phyloP scores from a whole-genome alignment of 2,797 vertebrate species.

The Argya squamiceps region DNA sequence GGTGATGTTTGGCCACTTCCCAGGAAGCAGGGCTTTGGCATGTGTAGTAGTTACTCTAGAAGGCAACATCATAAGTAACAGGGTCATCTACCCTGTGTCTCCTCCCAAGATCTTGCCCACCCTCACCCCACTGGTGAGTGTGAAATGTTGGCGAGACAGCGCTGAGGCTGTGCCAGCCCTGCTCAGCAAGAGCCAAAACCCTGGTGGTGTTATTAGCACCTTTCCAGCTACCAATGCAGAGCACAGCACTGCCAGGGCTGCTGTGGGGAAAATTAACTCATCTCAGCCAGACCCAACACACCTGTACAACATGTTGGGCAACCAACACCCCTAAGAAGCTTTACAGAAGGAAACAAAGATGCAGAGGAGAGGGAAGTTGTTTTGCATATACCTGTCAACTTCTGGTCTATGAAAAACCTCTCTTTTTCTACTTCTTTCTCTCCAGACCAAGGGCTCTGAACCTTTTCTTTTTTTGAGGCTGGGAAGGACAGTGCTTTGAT shows the following conservation, averaged over 20 bases:
- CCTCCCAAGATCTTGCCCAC: background rate
- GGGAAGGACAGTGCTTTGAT: background rate
- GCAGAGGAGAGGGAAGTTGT: background rate
- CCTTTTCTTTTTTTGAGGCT: background rate
- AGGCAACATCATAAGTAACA: background rate
- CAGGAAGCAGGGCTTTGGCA: background rate
- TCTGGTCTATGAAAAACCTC: background rate
- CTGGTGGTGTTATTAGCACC: rapidly evolving
- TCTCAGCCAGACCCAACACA: background rate
- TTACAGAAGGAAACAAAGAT: background rate
- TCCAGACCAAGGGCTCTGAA: background rate
- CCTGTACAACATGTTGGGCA: background rate
- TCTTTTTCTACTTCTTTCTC: background rate
- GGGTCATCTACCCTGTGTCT: background rate
- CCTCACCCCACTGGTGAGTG: background rate
- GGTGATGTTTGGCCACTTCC: background rate
- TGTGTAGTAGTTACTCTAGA: background rate
- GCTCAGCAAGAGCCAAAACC: background rate
- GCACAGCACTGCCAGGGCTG: rapidly evolving
- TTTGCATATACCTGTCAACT: background rate
- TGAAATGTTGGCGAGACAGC: background rate
- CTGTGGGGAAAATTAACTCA: background rate
- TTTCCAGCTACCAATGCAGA: background rate
- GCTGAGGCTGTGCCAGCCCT: background rate
- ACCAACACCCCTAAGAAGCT: background rate